phyloP scores from a whole-genome alignment of 2,888 invertebrate species.

The Cephus pulcher region DNA sequence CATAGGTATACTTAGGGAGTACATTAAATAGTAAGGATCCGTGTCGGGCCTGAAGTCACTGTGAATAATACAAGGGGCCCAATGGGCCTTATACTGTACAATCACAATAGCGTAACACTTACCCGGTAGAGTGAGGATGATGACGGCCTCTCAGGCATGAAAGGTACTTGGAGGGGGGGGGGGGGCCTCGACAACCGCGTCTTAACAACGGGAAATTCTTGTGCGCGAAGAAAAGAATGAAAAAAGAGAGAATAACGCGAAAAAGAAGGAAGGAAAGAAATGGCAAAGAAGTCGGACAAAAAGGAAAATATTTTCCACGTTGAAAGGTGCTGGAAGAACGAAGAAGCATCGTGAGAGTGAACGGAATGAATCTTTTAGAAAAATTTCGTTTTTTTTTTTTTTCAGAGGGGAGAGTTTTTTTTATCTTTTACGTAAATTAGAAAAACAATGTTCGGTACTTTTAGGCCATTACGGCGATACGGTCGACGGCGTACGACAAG shows the following conservation, averaged over 20 bases:
- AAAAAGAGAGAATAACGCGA: background rate
- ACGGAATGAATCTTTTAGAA: background rate
- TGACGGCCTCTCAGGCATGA: conserved; percentile 5
- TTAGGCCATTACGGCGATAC: background rate
- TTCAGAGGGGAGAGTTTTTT: background rate
- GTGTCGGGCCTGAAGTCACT: background rate
- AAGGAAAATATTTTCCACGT: background rate
- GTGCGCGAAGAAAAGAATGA: background rate
- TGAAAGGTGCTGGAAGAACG: background rate
- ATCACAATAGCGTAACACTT: conserved; percentile 1
- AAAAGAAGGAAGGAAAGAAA: background rate
- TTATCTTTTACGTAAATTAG: background rate
- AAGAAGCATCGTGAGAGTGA: background rate
- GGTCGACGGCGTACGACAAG: background rate
- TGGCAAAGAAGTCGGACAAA: background rate
- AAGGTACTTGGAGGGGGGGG: background rate
- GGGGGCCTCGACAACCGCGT: background rate
- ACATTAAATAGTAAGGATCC: background rate
- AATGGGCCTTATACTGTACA: background rate
- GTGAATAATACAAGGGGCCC: background rate
- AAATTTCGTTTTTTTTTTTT: background rate
- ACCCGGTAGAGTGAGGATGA: conserved; percentile 6
- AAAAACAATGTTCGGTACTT: background rate
- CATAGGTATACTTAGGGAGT: background rate
- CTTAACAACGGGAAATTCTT: conserved; percentile 1